Evolutionary conservation across 1,140 invertebrate species (phyloP), one percentile per base, ranked within the genome.

Genomic region (Drosophila pandora): DNA sequence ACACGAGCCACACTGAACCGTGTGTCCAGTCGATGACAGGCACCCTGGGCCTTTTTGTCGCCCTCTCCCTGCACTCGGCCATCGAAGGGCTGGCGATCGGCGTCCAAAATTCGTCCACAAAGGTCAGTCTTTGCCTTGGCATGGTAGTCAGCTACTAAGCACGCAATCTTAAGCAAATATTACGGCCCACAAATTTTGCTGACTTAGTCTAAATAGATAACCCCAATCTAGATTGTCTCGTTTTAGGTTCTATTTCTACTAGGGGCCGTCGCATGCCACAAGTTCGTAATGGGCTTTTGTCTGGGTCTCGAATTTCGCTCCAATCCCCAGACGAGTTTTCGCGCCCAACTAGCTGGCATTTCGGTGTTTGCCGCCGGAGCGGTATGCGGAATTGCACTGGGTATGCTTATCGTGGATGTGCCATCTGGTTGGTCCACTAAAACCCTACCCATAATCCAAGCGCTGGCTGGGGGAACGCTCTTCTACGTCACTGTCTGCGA

Each of bases 401-500:
- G 95, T 47, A 94, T 95, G 78, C 90, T 92, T n/a, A 87, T 95
- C 34, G 92, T 94, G n/a, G 88, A 92, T 69, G 75, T 93, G 0
- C 91, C 92, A 1, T 61, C 76, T 10, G 56, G 72, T 32, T 92
- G 93, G 82, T 92, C 93, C 8, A 91, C 92, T 10, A 65, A 91
- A 9, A 92, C 92, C n/a, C 87, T 95, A 41, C 93, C 94, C 12
- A 90, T 94, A 52, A 92, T 95, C 88, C 93, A 96, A 93, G 95
- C 94, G 0, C 74, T 98, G 32, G 97, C 97, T n/a, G 97, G 96
- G 43, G 98, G 98, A 43, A 98, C 97, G 2, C 94, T 99, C 47
- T 92, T 99, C 0, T 99, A 98, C 92, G 96, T 98, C 41, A 97
- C 97, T 0, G 96, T 98, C 32, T 97, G 97, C 90, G 98, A 99